Evolutionary conservation across 1,140 invertebrate genomes (phyloP).

Genomic region (Pseudomyrmex concolor): DNA sequence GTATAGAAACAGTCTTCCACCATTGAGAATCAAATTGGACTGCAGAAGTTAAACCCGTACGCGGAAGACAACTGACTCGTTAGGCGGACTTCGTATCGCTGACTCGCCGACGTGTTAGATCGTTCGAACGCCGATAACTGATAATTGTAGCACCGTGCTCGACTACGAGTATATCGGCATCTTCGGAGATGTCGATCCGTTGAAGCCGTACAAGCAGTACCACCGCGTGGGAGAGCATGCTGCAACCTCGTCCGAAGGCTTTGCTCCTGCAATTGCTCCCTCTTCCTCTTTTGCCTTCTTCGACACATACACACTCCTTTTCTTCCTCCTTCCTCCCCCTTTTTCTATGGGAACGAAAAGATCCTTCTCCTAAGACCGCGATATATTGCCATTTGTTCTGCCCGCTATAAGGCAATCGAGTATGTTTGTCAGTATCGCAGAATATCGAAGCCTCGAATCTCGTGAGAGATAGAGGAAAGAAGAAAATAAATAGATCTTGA

Average conservation of each 20-base stretch:
- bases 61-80: constrained; percentile 27
- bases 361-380: constrained; percentile 58
- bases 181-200: constrained; percentile 72
- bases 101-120: constrained; percentile 54
- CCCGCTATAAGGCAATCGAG: constrained; percentile 68
- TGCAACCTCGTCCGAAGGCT: constrained; percentile 49
- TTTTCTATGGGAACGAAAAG: constrained; percentile 69
- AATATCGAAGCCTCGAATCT: constrained; percentile 70
- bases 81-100: constrained; percentile 31
- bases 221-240: constrained; percentile 69
- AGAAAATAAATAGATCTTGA: constrained; percentile 59
- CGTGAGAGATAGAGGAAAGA: not conserved
- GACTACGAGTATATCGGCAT: constrained; percentile 46
- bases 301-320: constrained; percentile 8
- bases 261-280: constrained; percentile 50
- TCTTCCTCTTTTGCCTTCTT: constrained; percentile 29
- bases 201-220: constrained; percentile 67
- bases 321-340: not conserved
- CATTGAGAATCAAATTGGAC: not conserved
- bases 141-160: constrained; percentile 63
- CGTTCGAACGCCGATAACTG: constrained; percentile 51
- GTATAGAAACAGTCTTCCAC: not conserved
- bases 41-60: not conserved
- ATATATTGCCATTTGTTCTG: constrained; percentile 73
- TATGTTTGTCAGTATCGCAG: constrained; percentile 74